These are phyloP conservation scores for Phrynocephalus forsythii DNA, from an alignment of 2,797 vertebrate genomes.

Conservation along the genomic window DNA sequence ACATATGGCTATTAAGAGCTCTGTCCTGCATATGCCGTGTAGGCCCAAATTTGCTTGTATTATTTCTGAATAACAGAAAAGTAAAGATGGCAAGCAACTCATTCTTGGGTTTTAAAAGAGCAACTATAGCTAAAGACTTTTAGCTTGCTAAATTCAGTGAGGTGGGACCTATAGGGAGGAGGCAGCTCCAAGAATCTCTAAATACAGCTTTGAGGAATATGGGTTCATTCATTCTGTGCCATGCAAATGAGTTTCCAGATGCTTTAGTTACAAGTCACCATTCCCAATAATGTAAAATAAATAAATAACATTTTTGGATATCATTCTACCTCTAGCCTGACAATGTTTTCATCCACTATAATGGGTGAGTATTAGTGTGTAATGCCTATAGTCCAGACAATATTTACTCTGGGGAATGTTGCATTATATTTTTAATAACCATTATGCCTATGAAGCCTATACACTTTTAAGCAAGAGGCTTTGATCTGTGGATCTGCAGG, in stretches of 20 bases:
- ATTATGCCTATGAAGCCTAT: neutral
- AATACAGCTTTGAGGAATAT: neutral
- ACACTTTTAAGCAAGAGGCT: neutral
- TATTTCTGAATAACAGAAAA: too few species aligned
- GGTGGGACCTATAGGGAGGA: neutral
- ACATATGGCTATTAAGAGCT: too few species aligned
- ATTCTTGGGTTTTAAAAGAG: neutral
- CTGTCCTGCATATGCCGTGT: too few species aligned
- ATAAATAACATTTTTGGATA: constrained; percentile 22
- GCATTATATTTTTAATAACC: constrained; percentile 16
- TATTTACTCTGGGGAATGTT: constrained; percentile 4
- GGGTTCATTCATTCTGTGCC: rapidly evolving
- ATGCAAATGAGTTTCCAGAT: neutral
- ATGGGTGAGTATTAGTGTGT: neutral
- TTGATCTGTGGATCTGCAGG: neutral
- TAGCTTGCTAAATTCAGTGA: neutral
- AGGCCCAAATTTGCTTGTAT: too few species aligned
- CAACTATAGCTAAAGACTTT: neutral
- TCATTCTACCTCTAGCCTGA: neutral
- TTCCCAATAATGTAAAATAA: neutral
- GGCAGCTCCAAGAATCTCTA: neutral
- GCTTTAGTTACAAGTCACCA: neutral
- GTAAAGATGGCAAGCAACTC: too few species aligned
- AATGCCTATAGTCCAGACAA: neutral
- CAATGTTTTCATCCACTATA: constrained; percentile 22